Base-by-base conservation (phyloP, 2,888 invertebrate species). In the Leptinotarsa tumamoca region DNA sequence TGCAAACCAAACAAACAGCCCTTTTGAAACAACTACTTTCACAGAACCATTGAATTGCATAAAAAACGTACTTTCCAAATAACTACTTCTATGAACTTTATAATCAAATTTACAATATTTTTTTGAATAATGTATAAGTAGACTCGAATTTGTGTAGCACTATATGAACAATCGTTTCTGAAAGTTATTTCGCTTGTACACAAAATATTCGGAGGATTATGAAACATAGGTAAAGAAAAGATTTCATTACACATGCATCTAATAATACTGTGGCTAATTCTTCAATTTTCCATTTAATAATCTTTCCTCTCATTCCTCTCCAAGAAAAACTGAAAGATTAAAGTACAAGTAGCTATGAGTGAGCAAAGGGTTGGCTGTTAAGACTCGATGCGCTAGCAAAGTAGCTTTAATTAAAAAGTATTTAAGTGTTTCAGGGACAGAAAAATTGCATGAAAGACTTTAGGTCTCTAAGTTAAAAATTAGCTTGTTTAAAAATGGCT, bases 351-450 rank as follows among this genome's bases (percentile, higher is more conserved):
- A 83, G 83, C 81, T 78, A 78, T 80, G 80, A 81, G 79, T 79
- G 76, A 77, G 80, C 77, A 84, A 84, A 84, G 84, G 84, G 84
- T 83, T 84, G 83, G 74, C 79, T 72, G 81, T 81, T 83, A 83
- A 84, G 83, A 83, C 82, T 81, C 82, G 83, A 83, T 83, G 82
- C 83, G 83, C 82, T 76, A 72, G 79, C 73, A 81, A 83, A 83
- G 83, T 83, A 82, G 84, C 82, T 84, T 84, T 84, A 85, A 85
- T 85, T 85, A 85, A 85, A 84, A 84, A 84, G 85, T 84, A 85
- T 85, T 84, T 85, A 84, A 84, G 84, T 84, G 78, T 82, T 80
- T 78, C 75, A 73, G 79, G 75, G 80, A 80, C 78, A 80, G 80
- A 81, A 82, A 83, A 82, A 81, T 79, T 80, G 78, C 73, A 78